These are phyloP conservation scores for Cheilosia vulpina DNA, from an alignment of 2,888 invertebrate species.

Conservation along the genomic window DNA sequence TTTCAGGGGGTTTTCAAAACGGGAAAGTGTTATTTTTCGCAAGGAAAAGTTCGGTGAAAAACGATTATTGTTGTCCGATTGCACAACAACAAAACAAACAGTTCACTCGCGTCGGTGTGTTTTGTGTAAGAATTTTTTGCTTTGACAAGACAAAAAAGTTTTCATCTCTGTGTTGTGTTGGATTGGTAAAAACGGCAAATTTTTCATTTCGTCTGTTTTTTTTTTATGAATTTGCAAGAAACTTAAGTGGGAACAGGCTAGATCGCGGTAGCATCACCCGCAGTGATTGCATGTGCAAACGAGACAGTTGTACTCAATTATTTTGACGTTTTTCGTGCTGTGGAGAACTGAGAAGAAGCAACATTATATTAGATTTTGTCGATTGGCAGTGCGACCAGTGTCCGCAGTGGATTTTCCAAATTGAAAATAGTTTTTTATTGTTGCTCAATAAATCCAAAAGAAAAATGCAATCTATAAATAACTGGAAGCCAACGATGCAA, in stretches of 20 bases:
- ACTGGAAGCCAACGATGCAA: constrained; percentile 48
- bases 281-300: constrained; percentile 32
- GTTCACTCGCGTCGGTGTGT: constrained; percentile 22
- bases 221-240: constrained; percentile 26
- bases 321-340: constrained; percentile 46
- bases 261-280: constrained; percentile 1
- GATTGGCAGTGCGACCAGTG: constrained; percentile 18
- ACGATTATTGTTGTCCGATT: constrained; percentile 21
- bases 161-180: constrained; percentile 16
- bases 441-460: constrained; percentile 30
- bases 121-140: constrained; percentile 22
- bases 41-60: constrained; percentile 10
- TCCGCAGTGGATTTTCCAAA: constrained; percentile 44
- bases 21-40: constrained; percentile 12
- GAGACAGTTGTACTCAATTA: constrained; percentile 29
- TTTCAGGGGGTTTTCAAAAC: constrained; percentile 3
- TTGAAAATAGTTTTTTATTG: constrained; percentile 23
- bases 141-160: constrained; percentile 15
- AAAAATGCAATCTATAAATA: constrained; percentile 70
- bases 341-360: constrained; percentile 9
- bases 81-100: constrained; percentile 42
- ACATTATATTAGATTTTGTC: constrained; percentile 2
- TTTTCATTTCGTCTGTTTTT: constrained; percentile 27
- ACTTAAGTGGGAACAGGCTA: constrained; percentile 30
- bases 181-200: constrained; percentile 52